phyloP scores from a whole-genome alignment of 2,888 invertebrate species.

The Idaea biselata region DNA sequence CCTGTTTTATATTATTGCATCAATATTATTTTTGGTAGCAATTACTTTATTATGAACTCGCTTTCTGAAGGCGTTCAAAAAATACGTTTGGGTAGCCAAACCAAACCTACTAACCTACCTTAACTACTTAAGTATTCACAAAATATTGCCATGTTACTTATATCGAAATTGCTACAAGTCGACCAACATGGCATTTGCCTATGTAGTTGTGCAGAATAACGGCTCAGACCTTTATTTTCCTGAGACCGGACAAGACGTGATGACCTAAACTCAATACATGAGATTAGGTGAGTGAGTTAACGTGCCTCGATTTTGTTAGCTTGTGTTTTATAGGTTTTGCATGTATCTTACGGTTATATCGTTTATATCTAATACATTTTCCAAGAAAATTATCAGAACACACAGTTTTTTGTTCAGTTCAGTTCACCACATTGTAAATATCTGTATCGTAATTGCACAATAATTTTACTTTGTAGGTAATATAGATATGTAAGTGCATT shows the following conservation, averaged over 20 bases:
- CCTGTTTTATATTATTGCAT: too few relatives aligned
- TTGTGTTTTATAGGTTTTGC: not conserved
- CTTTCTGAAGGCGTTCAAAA: not conserved
- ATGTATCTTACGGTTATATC: not conserved
- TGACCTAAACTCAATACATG: not conserved
- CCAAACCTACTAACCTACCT: not conserved
- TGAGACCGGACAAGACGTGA: slow-evolving; percentile 1
- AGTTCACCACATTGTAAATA: too few relatives aligned
- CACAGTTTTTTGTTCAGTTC: too few relatives aligned
- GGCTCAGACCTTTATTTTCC: slow-evolving; percentile 8
- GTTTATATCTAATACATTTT: not conserved
- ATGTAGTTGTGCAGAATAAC: slow-evolving; percentile 27
- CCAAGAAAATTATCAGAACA: too few relatives aligned
- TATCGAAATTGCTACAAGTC: slow-evolving; percentile 25
- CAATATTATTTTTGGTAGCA: too few relatives aligned
- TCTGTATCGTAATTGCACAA: too few relatives aligned
- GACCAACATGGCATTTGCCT: slow-evolving; percentile 27
- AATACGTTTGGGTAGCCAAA: not conserved
- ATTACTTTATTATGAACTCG: too few relatives aligned
- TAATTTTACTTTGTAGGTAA: too few relatives aligned
- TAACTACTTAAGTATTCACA: not conserved
- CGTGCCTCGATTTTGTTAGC: not conserved
- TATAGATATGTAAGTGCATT: too few relatives aligned
- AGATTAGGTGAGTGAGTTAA: not conserved
- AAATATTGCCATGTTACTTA: not conserved